A percentile compares a stretch with the other conserved stretches of the same genome.
phyloP scores from a whole-genome alignment of 1,140 invertebrate species.

The Monochamus saltuarius region DNA sequence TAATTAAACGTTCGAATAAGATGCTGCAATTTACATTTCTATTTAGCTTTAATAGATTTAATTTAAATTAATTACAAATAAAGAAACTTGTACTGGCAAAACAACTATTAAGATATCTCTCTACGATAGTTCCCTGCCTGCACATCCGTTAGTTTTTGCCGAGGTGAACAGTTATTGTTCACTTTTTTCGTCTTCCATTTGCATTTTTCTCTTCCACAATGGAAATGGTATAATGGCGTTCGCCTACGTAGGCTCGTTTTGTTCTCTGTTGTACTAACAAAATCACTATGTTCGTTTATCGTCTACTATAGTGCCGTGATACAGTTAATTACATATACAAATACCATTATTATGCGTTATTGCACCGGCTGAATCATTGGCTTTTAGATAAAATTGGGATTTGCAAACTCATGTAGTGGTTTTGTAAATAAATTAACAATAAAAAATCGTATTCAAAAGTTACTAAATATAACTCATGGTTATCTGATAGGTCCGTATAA shows the following conservation, averaged over 20 bases:
- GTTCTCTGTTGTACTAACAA: background rate
- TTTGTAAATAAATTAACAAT: no score
- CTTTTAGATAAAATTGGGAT: no score
- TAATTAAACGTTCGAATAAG: constrained; percentile 29
- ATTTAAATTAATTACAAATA: constrained; percentile 25
- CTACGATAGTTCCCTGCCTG: constrained; percentile 6
- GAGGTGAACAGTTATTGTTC: constrained; percentile 6
- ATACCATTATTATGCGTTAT: no score
- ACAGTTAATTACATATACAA: no score
- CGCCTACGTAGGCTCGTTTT: background rate
- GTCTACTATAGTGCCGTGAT: background rate
- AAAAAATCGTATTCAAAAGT: no score
- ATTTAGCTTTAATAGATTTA: constrained; percentile 28
- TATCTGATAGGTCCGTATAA: no score
- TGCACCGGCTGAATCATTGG: no score
- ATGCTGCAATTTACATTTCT: constrained; percentile 33
- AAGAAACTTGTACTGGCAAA: constrained; percentile 24
- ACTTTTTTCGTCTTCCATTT: constrained; percentile 18
- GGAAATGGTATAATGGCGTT: background rate
- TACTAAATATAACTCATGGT: no score
- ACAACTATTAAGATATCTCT: constrained; percentile 26
- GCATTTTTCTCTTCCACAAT: constrained; percentile 20
- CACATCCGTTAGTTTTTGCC: constrained; percentile 21
- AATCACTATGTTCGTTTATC: background rate
- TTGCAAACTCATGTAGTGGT: no score